Evolutionary conservation across 2,888 invertebrate species (phyloP).

Genomic region (Catocala nupta): DNA sequence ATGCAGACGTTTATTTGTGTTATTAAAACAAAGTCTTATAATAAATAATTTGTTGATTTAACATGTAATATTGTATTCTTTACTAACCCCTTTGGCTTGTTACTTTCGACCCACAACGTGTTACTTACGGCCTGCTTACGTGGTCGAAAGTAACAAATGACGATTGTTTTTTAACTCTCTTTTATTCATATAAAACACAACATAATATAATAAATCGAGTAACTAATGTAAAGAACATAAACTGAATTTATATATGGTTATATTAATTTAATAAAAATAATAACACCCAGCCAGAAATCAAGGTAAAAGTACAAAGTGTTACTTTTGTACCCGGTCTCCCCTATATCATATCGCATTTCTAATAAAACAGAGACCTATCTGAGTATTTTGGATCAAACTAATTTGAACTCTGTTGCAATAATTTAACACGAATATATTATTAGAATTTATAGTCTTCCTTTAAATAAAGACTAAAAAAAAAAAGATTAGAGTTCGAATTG

Average conservation of each 20-base stretch:
- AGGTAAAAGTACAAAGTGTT: constrained; percentile 27
- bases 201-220: constrained; percentile 24
- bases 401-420: no score
- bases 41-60: constrained; percentile 9
- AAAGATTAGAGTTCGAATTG: no score
- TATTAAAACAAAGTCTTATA: background rate
- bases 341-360: background rate
- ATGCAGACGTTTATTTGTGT: background rate
- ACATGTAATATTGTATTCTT: constrained; percentile 26
- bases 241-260: constrained; percentile 29
- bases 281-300: constrained; percentile 27
- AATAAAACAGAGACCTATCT: no score
- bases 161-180: constrained; percentile 31
- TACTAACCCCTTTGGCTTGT: constrained; percentile 30
- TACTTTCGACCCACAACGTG: constrained; percentile 40
- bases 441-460: no score
- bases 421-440: no score
- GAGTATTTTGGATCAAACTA: no score
- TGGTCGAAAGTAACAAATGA: constrained; percentile 38
- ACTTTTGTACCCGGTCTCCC: constrained; percentile 33
- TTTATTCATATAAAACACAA: background rate
- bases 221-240: constrained; percentile 23
- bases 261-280: constrained; percentile 29
- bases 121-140: constrained; percentile 40
- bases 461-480: no score